Base-by-base conservation (phyloP, 2,113 vertebrate species). In the Tretioscincus oriximinensis region DNA sequence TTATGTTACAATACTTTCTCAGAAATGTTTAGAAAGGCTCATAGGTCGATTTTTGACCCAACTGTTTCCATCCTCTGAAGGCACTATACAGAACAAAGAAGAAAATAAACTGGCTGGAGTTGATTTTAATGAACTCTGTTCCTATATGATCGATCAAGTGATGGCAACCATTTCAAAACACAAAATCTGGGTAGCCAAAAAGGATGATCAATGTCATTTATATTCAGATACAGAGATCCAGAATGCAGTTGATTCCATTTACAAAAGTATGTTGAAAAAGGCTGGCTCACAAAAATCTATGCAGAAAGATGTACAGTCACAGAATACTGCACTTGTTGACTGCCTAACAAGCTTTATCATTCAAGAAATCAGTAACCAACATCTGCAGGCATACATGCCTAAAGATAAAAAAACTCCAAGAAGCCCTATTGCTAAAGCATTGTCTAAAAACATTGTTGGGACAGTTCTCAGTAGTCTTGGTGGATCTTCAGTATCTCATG, bases 181-280 rank as follows among this genome's bases (percentile, higher is more conserved):
- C 80, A 82, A 82, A 51, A 82, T 82, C 29, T 82, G 80, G 80
- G 80, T 82, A 5, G 73, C 80, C 41, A 76, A 76, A 22, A 76
- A 70, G 58, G 73, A 82, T 22, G 80, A 76, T 3, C 66, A 5
- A 5, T 76, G 80, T n/a, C 54, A 21, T 22, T 31, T 69, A 22
- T 66, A 82, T 31, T 82, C 80, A 4, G 35, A 76, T 31, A 76
- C 63, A 49, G 80, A 82, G 54, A 49, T 69, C 18, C 73, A 76
- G 66, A 31, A 10, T 54, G 69, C 69, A 73, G 73, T 76, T 18
- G 66, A 82, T 31, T 76, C 80, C 5, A 41, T 82, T 18, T 82
- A 82, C 5, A 63, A 12, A 9, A 76, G 69, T 6, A 76, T 82
- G 66, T 21, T 82, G 58, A 49, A 63, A 9, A 82, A 31, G 54